Base-by-base conservation (phyloP, 2,888 invertebrate species). In the Idaea dimidiata region DNA sequence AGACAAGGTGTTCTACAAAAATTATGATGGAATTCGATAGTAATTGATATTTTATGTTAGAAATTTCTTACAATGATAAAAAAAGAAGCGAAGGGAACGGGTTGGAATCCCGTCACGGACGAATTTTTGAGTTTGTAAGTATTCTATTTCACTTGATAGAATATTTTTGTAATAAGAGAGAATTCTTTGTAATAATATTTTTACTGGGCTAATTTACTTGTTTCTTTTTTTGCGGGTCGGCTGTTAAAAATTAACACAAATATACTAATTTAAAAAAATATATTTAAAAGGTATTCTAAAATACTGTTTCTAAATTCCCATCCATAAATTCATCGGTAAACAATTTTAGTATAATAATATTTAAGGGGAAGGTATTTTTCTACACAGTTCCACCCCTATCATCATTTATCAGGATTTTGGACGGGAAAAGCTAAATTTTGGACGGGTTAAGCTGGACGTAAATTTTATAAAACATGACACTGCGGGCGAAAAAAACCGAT, bases 391-490 rank as follows among this genome's bases (percentile, higher is more conserved):
- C 84, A 77, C 81, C 83, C 85, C 79, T 76, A 73, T 72, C 78
- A 79, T 86, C 93, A 94, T 94, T 93, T 94, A 93, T 94, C 94
- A 94, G 94, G 94, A 94, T 94, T 94, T 91, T 94, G 93, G 93
- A 93, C 91, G 93, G 93, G 91, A 93, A 89, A 93, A 93, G 94
- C 94, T 93, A 92, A 93, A 93, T 89, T 91, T 93, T 91, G 87
- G 90, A 89, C 88, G 91, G 81, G 89, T 85, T 92, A 92, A 93
- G 91, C 91, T 83, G 87, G 78, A 79, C 87, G 88, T 92, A 93
- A 93, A 93, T 92, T 92, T 88, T 74, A 75, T 83, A 85, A 86
- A 91, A 92, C 90, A 91, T 91, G 91, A 91, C 90, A 85, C 79
- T 74, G 72, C 78, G 80, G 18, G 6, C 56, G 82, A 80, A 85